Base-by-base conservation (phyloP, 2,888 invertebrate species). In the Synanthedon andrenaeformis region DNA sequence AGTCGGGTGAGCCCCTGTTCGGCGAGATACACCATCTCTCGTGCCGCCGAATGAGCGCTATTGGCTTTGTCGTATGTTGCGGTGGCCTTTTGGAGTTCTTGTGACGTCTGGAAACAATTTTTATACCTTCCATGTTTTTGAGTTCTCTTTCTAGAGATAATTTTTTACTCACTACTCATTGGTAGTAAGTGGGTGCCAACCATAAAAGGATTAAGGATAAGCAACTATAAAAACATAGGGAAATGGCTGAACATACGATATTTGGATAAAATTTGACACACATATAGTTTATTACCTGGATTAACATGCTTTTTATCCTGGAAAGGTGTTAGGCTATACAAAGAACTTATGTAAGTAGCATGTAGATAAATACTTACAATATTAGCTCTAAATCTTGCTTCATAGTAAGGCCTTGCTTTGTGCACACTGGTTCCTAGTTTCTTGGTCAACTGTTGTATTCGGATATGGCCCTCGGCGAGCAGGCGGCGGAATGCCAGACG, bases 371-470 rank as follows among this genome's bases (percentile, higher is more conserved):
- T 14, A 77, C 83, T 88, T 67, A 92, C 92, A 86, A 94, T 93
- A 75, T 93, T 93, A 53, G 94, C 92, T 78, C 92, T 91, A 76
- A 95, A 93, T 65, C 95, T 90, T 41, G 96, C 93, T 82, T 96
- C 96, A 85, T 96, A 97, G 70, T 96, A 97, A 1, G 96, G 96
- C 62, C 95, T 90, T 4, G 96, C 94, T 77, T 94, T 92, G 69
- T 96, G 94, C 52, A 97, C 93, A 65, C 94, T 94, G 69, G 92
- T 91, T 48, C 96, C 95, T 55, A 95, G 88, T 76, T 96, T 96
- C 66, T 93, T 92, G 4, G 94, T 91, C 53, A 96, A 89, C 59
- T 91, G 89, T 74, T 96, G 95, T 62, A 96, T 93, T 61, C 92
- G 91, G 8, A 93, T 89, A 23, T 95, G 94, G 14, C 96, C 95